phyloP scores from a whole-genome alignment of 2,888 invertebrate genomes.

The Drosophila siamana region DNA sequence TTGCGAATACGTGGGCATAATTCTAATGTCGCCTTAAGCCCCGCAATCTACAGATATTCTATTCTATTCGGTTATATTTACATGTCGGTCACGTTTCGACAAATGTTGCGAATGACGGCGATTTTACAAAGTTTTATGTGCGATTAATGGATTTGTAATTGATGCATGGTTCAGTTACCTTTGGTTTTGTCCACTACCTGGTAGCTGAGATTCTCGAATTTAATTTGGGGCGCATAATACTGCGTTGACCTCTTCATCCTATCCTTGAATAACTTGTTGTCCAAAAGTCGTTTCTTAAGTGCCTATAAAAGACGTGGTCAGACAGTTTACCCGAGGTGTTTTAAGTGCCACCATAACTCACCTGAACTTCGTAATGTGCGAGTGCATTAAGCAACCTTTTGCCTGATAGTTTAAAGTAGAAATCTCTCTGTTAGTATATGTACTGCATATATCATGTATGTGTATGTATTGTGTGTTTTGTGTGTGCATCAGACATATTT shows the following conservation, averaged over 20 bases:
- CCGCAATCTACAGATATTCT: neutral
- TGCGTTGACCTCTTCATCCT: constrained; percentile 1
- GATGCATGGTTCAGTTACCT: constrained; percentile 31
- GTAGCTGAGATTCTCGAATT: constrained; percentile 36
- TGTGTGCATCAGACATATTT: neutral
- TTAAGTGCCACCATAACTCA: constrained; percentile 3
- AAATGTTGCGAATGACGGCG: constrained; percentile 9
- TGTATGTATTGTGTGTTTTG: too few species aligned
- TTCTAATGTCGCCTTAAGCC: constrained; percentile 35
- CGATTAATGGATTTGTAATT: constrained; percentile 23
- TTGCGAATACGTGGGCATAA: constrained; percentile 47
- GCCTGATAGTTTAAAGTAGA: neutral
- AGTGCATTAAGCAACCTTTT: constrained; percentile 11
- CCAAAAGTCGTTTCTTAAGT: neutral
- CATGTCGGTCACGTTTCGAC: constrained; percentile 38
- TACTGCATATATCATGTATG: too few species aligned
- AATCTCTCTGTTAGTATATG: neutral
- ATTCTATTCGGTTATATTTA: constrained; percentile 15
- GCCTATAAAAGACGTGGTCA: constrained; percentile 22
- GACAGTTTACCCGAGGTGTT: neutral
- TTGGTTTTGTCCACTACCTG: constrained; percentile 12
- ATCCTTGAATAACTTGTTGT: constrained; percentile 4
- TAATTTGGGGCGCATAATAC: constrained; percentile 10
- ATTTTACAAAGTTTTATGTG: constrained; percentile 2
- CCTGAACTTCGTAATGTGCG: neutral